Evolutionary conservation across 2,888 invertebrate species (phyloP), one percentile per base, ranked within the genome.

Genomic region (Deilephila elpenor): DNA sequence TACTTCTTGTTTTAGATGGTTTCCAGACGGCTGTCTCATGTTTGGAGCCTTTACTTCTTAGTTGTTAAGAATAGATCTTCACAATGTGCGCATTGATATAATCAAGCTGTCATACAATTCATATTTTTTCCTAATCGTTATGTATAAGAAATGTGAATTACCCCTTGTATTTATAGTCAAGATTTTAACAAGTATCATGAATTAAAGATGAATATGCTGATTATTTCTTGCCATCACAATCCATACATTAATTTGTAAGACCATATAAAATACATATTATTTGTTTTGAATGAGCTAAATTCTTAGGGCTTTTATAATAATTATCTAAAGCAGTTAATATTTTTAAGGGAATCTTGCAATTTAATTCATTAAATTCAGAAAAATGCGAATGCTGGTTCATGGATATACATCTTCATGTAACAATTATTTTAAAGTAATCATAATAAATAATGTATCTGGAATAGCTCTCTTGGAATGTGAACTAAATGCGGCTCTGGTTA

Each of bases 181-280:
- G 7, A 60, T 29, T 25, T 17, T 29, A 60, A 32, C 17, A 20
- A 3, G 25, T 59, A 8, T 59, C 20, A 59, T 20, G 25, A 25
- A 3, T n/a, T n/a, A n/a, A 25, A 20, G 11, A 59, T 14, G 8
- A 60, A 8, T 17, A 5, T 60, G 60, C 17, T 29, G 25, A 44
- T 20, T 44, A 25, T 44, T 61, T 44, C 64, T 64, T 64, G 64
- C 44, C 64, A 44, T 64, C 37, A 64, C 44, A 64, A 37, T 14
- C n/a, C 11, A 44, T 44, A 14, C 37, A 5, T 5, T 60, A 17
- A 14, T 29, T 44, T 2, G 14, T 44, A 44, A 2, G 44, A 14
- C 14, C 14, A 44, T 44, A 3, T 14, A 44, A 14, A 44, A 44
- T 3, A 14, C 11, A 44, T 44, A 44, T 44, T 44, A 11, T 11